phyloP scores from a whole-genome alignment of 2,888 invertebrate genomes.

The Endomychus coccineus region DNA sequence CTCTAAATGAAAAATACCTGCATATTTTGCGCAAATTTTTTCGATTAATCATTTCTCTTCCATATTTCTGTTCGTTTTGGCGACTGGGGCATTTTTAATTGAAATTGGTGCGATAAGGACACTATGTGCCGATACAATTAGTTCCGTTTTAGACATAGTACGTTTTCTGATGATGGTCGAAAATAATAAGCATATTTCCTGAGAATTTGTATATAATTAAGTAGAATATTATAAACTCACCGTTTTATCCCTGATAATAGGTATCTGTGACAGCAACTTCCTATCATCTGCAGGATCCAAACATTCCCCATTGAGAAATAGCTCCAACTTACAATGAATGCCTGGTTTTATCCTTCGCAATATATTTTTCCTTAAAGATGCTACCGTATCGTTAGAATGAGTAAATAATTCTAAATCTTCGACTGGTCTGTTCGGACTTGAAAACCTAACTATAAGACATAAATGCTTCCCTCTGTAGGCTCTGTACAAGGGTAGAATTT shows the following conservation, averaged over 20 bases:
- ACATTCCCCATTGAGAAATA: constrained; percentile 82
- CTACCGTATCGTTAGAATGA: constrained; percentile 90
- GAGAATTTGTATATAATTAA: constrained; percentile 10
- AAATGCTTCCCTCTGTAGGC: constrained; percentile 88
- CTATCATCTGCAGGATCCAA: constrained; percentile 82
- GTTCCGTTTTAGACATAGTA: too few relatives aligned
- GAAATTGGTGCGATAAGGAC: too few relatives aligned
- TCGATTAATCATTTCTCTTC: too few relatives aligned
- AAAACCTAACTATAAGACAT: constrained; percentile 68
- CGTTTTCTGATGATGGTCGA: too few relatives aligned
- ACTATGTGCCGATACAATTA: too few relatives aligned
- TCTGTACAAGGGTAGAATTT: constrained; percentile 80
- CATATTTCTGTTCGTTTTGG: too few relatives aligned
- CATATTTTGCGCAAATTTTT: too few relatives aligned
- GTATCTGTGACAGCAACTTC: constrained; percentile 78
- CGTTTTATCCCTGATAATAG: constrained; percentile 82
- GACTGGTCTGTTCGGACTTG: constrained; percentile 78
- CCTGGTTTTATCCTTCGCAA: constrained; percentile 57
- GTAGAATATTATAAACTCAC: too few relatives aligned
- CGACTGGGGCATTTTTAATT: too few relatives aligned
- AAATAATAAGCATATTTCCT: constrained; percentile 17
- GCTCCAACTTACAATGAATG: constrained; percentile 78
- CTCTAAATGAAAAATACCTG: too few relatives aligned
- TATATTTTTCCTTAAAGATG: constrained; percentile 72
- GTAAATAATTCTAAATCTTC: constrained; percentile 90